Base-by-base conservation (phyloP, 2,113 vertebrate species). In the Sander vitreus region DNA sequence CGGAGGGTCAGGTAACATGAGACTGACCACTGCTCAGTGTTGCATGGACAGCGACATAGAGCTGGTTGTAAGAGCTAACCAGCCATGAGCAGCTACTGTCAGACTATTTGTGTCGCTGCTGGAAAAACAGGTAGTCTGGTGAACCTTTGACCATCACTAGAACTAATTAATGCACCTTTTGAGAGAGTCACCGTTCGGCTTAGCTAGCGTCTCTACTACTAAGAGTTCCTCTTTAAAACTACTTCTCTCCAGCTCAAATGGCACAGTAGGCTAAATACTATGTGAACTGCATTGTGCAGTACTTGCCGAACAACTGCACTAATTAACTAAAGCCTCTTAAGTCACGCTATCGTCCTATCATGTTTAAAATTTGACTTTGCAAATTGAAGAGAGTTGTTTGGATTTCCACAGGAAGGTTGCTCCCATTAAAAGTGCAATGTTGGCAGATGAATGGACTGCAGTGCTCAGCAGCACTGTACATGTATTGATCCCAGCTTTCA, bases 381-480 rank as follows among this genome's bases (percentile, higher is more conserved):
- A 81, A 84, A 88, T 84, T 68, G 85, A 82, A 57, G 58, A 68
- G 90, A 85, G 72, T 79, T 82, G 86, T 85, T 85, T 76, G 80
- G 76, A 85, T 86, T 69, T 85, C 71, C 86, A 65, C 85, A 83
- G 84, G 90, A 88, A 84, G 85, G 76, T 77, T 83, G 12, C 18
- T 79, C 43, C 88, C 90, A 89, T 93, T 92, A 89, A 91, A 80
- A 85, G 72, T 79, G 92, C 93, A 89, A 73, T 54, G 86, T 80
- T 85, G 90, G 90, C 84, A 82, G 91, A 93, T 89, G 92, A 80
- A 92, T 91, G 90, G 79, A 81, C 86, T 93, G 91, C 90, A 91
- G 60, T 25, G 90, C 86, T 89, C 87, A 91, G 88, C 84, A 91
- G 74, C 86, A 85, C 90, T 93, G 92, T 90, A 91, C 76, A 92